Base-by-base conservation (phyloP, 2,113 vertebrate genomes). In the Recurvirostra avosetta region DNA sequence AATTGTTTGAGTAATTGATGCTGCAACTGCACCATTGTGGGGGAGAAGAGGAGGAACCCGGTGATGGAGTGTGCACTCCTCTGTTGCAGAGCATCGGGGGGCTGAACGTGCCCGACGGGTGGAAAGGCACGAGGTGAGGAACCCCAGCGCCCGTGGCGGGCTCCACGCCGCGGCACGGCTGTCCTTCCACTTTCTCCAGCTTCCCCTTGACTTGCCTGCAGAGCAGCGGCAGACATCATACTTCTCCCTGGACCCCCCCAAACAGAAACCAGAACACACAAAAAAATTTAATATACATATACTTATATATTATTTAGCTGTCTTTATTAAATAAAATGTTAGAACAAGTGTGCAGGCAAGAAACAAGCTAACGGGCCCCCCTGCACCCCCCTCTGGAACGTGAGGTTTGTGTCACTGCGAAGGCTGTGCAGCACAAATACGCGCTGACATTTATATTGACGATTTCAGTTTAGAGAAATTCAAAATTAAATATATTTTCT, bases 1-100 rank as follows among this genome's bases (percentile, higher is more conserved):
- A 98, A 98, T 97, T 94, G 97, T 96, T 97, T 92, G 97, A 97
- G 98, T 98, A 98, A 98, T 98, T 98, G 98, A 96, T 97, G 89
- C 97, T 94, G 96, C 96, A 88, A 38, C 90, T 85, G 94, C 11
- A 79, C 62, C 94, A 72, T 10, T 50, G 84, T 15, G 45, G 89
- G 62, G 43, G 21, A 43, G 17, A 15, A 15, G 94, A 65, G 89
- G 88, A 84, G 86, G 80, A 75, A 43, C 62, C 27, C 1, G 6
- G 80, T 38, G 23, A 41, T 1, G 16, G 62, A 70, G 27, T 77
- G 56, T 49, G 67, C 6, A 3, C 72, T 78, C 22, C 49, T 68
- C 63, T 84, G 11, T 9, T 66, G 63, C 47, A 38, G 38, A 49
- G 79, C 73, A 41, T 58, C 9, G n/a, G 77, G 23, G 61, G 41